A percentile compares a stretch with the other conserved stretches of the same genome.
These are phyloP conservation scores for Bugulina stolonifera DNA, from an alignment of 2,888 invertebrate genomes.

Conservation along the genomic window DNA sequence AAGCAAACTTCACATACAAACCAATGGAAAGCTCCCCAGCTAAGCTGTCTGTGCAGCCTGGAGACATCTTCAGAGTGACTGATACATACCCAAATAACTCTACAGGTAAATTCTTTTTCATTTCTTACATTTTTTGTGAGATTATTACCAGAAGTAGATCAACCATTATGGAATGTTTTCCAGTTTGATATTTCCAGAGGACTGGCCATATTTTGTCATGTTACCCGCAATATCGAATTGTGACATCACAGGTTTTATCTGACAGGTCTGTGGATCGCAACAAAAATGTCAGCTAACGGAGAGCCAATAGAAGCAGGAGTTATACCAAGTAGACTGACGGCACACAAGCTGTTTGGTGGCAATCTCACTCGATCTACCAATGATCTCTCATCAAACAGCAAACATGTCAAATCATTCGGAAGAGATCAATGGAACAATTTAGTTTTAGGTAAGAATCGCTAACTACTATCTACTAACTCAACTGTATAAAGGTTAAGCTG, in stretches of 20 bases:
- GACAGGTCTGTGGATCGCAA: not conserved
- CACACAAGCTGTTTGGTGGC: not conserved
- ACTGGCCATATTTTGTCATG: too few species aligned
- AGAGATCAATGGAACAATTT: not conserved
- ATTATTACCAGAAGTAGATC: too few species aligned
- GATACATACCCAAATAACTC: not conserved
- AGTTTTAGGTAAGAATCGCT: not conserved
- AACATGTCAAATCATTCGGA: not conserved
- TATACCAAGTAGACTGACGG: not conserved
- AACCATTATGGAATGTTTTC: too few species aligned
- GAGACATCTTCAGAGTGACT: not conserved
- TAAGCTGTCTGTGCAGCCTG: not conserved
- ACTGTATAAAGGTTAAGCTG: not conserved
- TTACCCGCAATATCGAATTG: too few species aligned
- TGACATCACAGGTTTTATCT: too few species aligned
- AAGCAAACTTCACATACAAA: not conserved
- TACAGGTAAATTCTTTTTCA: not conserved
- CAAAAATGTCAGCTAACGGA: not conserved
- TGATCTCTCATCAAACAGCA: not conserved
- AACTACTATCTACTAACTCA: not conserved
- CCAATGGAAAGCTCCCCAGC: not conserved
- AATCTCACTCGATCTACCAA: not conserved
- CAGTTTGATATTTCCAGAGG: too few species aligned
- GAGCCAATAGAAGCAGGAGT: conserved; percentile 1
- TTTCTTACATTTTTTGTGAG: too few species aligned